These are phyloP conservation scores for Channa argus DNA, from an alignment of 2,113 vertebrate genomes.

Conservation along the genomic window DNA sequence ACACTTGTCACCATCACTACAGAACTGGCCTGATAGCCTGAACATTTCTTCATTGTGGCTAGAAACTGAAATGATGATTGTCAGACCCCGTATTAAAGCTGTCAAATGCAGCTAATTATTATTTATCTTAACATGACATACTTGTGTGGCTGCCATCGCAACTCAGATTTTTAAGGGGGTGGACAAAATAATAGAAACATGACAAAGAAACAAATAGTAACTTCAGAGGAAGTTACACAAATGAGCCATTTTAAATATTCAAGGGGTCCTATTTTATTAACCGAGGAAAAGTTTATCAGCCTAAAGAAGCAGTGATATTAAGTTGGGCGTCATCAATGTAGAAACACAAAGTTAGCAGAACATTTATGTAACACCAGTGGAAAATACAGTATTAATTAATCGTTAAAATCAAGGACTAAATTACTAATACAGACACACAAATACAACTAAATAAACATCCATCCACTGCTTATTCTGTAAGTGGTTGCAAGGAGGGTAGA, in stretches of 20 bases:
- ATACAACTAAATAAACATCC: not conserved
- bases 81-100: slow-evolving; percentile 24
- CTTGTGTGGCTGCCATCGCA: slow-evolving; percentile 18
- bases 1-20: not conserved
- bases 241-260: slow-evolving; percentile 8
- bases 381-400: not conserved
- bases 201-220: not conserved
- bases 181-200: slow-evolving; percentile 7
- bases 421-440: not conserved
- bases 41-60: not conserved
- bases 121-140: slow-evolving; percentile 23
- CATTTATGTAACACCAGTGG: not conserved
- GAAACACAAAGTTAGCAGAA: no score
- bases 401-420: not conserved
- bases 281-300: not conserved
- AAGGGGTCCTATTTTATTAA: not conserved
- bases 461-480: no score
- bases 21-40: not conserved
- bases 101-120: slow-evolving; percentile 33
- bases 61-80: slow-evolving; percentile 5
- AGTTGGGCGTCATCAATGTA: not conserved
- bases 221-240: not conserved
- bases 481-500: no score
- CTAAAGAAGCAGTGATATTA: not conserved
- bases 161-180: slow-evolving; percentile 14